A percentile compares a stretch with the other conserved stretches of the same genome.
Evolutionary conservation across 2,797 vertebrate genomes (phyloP).

Genomic region (Adelosebastes latens): DNA sequence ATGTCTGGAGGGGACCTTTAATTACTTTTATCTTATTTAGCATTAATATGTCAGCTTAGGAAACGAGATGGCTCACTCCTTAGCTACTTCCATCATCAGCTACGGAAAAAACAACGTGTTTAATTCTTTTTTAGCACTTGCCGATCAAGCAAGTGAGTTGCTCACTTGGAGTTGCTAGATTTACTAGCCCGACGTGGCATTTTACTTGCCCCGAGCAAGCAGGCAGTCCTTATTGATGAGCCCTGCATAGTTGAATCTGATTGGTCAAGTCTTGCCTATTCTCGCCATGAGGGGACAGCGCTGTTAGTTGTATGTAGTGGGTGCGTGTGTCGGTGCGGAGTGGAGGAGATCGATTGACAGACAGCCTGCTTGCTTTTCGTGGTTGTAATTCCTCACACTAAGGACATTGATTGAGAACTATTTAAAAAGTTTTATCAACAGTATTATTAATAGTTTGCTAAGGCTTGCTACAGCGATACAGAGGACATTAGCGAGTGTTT

Average conservation of each 20-base stretch:
- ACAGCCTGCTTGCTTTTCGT: too few relatives aligned
- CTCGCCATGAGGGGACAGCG: not conserved
- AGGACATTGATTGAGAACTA: too few relatives aligned
- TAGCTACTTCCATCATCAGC: too few relatives aligned
- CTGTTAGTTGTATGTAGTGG: not conserved
- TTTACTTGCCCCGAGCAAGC: not conserved
- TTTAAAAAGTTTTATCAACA: too few relatives aligned
- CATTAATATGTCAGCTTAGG: not conserved
- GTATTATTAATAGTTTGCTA: not conserved
- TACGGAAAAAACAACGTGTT: too few relatives aligned
- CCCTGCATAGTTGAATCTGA: not conserved
- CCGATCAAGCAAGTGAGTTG: not conserved
- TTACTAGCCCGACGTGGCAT: not conserved
- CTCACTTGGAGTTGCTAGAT: not conserved
- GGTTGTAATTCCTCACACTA: too few relatives aligned
- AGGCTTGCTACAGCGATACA: not conserved
- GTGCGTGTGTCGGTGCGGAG: not conserved
- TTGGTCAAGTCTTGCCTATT: not conserved
- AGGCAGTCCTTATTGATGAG: not conserved
- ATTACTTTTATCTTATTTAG: not conserved
- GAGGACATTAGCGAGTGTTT: conserved; percentile 1
- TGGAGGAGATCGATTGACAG: too few relatives aligned
- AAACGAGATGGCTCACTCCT: not conserved
- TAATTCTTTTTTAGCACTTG: too few relatives aligned
- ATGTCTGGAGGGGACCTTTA: not conserved